Base-by-base conservation (phyloP, 2,888 invertebrate genomes). In the Mesochorus sp. region DNA sequence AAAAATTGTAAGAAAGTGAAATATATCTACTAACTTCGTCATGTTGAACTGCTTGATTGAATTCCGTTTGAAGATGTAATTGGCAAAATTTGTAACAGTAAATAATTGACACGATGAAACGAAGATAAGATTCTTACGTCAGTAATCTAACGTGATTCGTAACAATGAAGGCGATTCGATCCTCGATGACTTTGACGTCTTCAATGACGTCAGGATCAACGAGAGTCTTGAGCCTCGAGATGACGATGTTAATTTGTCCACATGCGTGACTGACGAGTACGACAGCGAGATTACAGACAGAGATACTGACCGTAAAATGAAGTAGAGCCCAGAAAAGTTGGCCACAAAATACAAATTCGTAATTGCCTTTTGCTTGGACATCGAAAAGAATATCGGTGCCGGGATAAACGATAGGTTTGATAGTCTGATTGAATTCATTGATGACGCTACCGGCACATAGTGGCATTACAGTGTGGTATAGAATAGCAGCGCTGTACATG, bases 401-500 rank as follows among this genome's bases (percentile, higher is more conserved):
- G 0, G 76, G 79, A 62, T 64, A 61, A 10, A 67, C 42, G 5
- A 61, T 61, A 0, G 70, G 71, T 71, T 74, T 75, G 0, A 72
- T 24, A 1, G 82, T 79, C 4, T 68, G 61, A 19, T 82, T 82
- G 10, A 39, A 10, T 17, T 76, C 80, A 1, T 77, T 39, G 0
- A 71, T 3, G 0, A 74, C 26, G 1, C 64, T 79, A 0, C 70
- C 78, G 0, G 68, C 64, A 10, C 79, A 81, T 1, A 86, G 64
- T 0, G 84, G 83, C 57, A 78, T 81, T n/a, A 85, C 55, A 0
- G 82, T 28, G 10, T 57, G 79, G 64, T 85, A 86, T 3, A 82
- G 80, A 0, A 80, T 0, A 0, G 81, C 80, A 0, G 82, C 79
- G 4, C 82, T 80, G 39, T 85, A 87, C 85, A 86, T 86, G 44